Evolutionary conservation across 2,113 vertebrate genomes (phyloP), one percentile per base, ranked within the genome.

Genomic region (Scomber colias): DNA sequence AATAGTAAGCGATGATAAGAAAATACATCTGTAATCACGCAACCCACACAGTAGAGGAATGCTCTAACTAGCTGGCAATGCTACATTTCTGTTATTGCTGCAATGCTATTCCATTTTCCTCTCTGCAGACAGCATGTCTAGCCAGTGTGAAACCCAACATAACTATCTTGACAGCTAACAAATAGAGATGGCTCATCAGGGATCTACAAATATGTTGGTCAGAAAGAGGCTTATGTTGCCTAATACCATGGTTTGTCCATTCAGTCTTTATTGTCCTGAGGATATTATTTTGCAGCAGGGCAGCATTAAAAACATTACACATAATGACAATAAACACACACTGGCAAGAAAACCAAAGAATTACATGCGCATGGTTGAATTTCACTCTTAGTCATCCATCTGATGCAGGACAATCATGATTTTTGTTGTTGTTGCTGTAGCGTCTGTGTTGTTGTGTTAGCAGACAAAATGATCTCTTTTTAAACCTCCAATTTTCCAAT

Each of bases 171-270:
- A 31, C 48, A 46, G 53, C 19, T 68, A 61, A 69, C 7, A 40
- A 68, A 60, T 44, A 51, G 66, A 63, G 48, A 62, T 62, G 50
- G 30, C 27, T 71, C 11, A 17, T 27, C 40, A 40, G 35, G 35
- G 44, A 44, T 57, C 19, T 15, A 35, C 49, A 71, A 64, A 79
- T 65, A 71, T 57, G 68, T 44, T 64, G 51, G 51, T 65, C 50
- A 65, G 51, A 64, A 53, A 62, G n/a, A 63, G 63, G 49, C 66
- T 77, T 51, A 45, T 13, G 27, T 54, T 17, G 35, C 59, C 67
- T 65, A 50, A 79, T 71, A 65, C 57, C 44, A 71, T 17, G 13
- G 8, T 49, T 5, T 35, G 13, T 48, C 30, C 1, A 10, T 54
- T 61, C 45, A 35, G 35, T 40, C 35, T 40, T 40, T 8, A 40